Evolutionary conservation across 2,888 invertebrate species (phyloP), one percentile per base, ranked within the genome.

Genomic region (Lasioglossum villosulum): DNA sequence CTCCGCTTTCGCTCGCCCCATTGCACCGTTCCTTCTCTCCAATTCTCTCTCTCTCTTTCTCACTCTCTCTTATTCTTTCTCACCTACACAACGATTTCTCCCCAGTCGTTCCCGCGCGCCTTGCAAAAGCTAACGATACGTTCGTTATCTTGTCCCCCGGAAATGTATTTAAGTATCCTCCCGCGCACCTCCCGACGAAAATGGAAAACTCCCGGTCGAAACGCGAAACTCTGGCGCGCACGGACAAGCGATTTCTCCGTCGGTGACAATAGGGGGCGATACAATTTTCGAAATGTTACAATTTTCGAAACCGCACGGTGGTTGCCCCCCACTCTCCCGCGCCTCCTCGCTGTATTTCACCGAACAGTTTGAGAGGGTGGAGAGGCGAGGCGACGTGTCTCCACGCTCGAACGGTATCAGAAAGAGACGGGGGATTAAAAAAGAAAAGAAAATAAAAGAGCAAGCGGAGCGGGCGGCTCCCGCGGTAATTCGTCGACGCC

Each of bases 401-500:
- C 56, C 27, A 42, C 34, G 2, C 23, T 6, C 34, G 86, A 79
- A 77, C 74, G 70, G 86, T 45, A 86, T 83, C 63, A 72, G 59
- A 75, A 77, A 74, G 75, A 71, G 86, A 78, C 34, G 75, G 45
- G 2, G 23, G 34, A n/a, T 23, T 30, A 34, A 66, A 66, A 66
- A 63, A 66, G 14, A 48, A 27, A 72, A 34, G 27, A 66, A 56
- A 76, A 68, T 42, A 68, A 48, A 82, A 63, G 45, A 85, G 76
- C 63, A 59, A 66, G 45, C 37, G 56, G 73, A 80, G 75, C 72
- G 78, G 66, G 71, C 52, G 75, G 81, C 74, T 86, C 73, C 80
- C 74, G 79, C 66, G 30, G 80, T 77, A 84, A 84, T 78, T 77
- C 86, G 87, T 77, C 83, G 84, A 85, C 86, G 84, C 73, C 84